Evolutionary conservation across 2,113 vertebrate genomes (phyloP), one percentile per base, ranked within the genome.

Genomic region (Cyanoramphus novaezelandiae): DNA sequence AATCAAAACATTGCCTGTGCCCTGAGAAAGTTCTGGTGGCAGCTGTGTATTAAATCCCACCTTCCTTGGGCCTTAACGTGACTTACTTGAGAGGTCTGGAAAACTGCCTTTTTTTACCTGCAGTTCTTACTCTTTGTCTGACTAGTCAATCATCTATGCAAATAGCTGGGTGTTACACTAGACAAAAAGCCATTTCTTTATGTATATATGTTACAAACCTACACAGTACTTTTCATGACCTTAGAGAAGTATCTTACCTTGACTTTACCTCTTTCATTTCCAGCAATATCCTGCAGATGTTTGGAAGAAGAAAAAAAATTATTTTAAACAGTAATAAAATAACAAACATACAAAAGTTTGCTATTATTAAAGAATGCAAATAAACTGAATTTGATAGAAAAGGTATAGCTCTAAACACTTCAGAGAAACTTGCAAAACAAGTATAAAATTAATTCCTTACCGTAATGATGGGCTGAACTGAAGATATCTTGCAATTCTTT

Each of bases 391-490:
- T 77, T 82, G 6, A 77, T 10, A 50, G 79, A 43, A 65, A 93
- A 47, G 81, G 6, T 31, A 35, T 78, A 94, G 35, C 14, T 68
- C 39, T 18, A 92, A 75, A 88, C 70, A 81, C 52, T 49, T 85
- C 29, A 79, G 71, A 68, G 9, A 74, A 62, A 80, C 65, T 62
- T 80, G 33, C 21, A 63, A 77, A 31, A 78, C 49, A 78, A 93
- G 33, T 52, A 50, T 18, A 90, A 84, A 93, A 79, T 33, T 1
- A 67, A 43, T 4, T 96, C n/a, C 98, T 99, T 98, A 99, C 99
- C 97, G 98, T 97, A 94, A 98, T 87, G 39, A 99, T 98, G 8
- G 99, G 99, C 80, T 99, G 99, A 86, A 99, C 96, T 79, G 99
- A 99, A 44, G 98, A 98, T 83, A 99, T 98, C 93, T 97, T 99